phyloP scores from a whole-genome alignment of 2,113 vertebrate genomes.

The Psammodynastes pulverulentus region DNA sequence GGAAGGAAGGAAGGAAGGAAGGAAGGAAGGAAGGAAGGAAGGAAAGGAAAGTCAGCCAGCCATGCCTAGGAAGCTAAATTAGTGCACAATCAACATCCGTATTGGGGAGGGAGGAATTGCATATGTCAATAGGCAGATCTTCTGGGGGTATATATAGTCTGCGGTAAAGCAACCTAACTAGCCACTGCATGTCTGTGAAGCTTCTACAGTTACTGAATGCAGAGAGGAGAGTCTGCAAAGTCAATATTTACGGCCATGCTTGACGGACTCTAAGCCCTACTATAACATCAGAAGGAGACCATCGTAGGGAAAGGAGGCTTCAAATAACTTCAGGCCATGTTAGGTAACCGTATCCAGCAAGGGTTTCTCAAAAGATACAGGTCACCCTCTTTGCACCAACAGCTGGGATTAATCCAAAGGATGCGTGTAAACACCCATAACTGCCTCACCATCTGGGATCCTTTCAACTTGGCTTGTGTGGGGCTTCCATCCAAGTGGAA shows the following conservation, averaged over 20 bases:
- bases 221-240: background rate
- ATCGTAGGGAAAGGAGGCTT: background rate
- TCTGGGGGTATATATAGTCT: background rate
- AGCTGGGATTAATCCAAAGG: background rate
- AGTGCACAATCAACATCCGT: too few species aligned
- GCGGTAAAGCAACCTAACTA: background rate
- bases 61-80: too few species aligned
- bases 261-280: background rate
- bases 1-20: rapidly evolving
- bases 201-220: background rate
- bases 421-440: too few species aligned
- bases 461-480: background rate
- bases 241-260: background rate
- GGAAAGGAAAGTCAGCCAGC: too few species aligned
- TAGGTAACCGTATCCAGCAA: background rate
- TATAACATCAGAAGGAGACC: background rate
- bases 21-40: too few species aligned
- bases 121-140: background rate
- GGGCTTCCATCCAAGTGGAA: background rate
- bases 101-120: background rate
- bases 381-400: background rate
- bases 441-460: background rate
- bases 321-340: too few species aligned
- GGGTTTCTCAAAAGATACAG: background rate
- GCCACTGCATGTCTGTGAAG: background rate